Percentiles rank a stretch among this genome's conserved stretches.
Evolutionary conservation across 2,888 invertebrate species (phyloP).

Genomic region (Hirtodrosophila trivittata): DNA sequence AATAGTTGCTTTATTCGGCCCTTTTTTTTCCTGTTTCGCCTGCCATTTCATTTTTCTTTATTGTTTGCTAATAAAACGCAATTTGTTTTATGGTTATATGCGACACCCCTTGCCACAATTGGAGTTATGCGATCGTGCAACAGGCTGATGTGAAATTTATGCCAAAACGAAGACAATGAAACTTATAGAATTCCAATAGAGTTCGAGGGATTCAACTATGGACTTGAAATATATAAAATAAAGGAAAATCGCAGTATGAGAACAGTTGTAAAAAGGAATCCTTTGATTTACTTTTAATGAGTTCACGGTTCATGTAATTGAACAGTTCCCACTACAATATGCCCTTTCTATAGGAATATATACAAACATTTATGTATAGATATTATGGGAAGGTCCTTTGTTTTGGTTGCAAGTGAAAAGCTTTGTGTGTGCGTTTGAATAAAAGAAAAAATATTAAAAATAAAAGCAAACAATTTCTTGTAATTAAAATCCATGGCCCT

Average conservation of each 20-base stretch:
- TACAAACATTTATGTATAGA: slow-evolving; percentile 10
- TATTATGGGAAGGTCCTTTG: slow-evolving; percentile 53
- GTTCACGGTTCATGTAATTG: neutral
- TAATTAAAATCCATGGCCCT: slow-evolving; percentile 79
- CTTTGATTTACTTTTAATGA: neutral
- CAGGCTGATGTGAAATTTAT: slow-evolving; percentile 11
- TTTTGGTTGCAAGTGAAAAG: slow-evolving; percentile 37
- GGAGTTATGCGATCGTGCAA: slow-evolving; percentile 15
- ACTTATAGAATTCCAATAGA: no score
- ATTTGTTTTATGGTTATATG: slow-evolving; percentile 63
- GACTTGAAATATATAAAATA: no score
- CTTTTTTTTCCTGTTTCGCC: slow-evolving; percentile 4
- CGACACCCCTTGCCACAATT: slow-evolving; percentile 1
- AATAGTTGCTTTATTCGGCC: slow-evolving; percentile 67
- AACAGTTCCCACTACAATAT: neutral
- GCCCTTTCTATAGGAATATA: neutral
- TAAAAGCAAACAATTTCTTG: slow-evolving; percentile 79
- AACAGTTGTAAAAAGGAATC: neutral
- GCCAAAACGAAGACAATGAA: no score
- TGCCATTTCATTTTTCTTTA: slow-evolving; percentile 21
- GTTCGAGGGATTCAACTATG: no score
- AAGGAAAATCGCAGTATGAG: no score
- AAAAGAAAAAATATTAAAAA: slow-evolving; percentile 17
- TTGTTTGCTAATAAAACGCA: slow-evolving; percentile 71
- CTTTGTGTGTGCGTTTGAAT: slow-evolving; percentile 28